A percentile compares a stretch with the other conserved stretches of the same genome.
Conservation (phyloP, 1,140 invertebrate genomes). For the Drosophila cardini region DNA sequence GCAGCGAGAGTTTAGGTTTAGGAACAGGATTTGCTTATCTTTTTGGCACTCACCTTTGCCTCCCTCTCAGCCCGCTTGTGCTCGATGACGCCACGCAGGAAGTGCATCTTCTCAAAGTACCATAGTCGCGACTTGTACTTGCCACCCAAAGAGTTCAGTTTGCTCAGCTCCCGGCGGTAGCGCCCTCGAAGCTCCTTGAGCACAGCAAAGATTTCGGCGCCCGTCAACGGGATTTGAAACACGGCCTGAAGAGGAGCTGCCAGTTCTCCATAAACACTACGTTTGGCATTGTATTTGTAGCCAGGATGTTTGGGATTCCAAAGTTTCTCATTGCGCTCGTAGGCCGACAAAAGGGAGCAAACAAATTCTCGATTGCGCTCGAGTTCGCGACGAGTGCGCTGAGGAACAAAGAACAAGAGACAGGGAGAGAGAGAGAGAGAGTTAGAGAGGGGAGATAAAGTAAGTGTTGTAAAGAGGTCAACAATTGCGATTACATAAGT, state of each 20-base stretch:
- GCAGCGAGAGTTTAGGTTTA: no score
- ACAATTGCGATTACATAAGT: slow-evolving; percentile 29
- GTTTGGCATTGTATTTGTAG: slow-evolving; percentile 79
- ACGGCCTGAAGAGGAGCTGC: slow-evolving; percentile 59
- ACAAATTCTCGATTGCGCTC: slow-evolving; percentile 74
- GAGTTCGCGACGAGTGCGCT: slow-evolving; percentile 68
- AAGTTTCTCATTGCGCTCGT: slow-evolving; percentile 72
- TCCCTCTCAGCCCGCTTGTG: slow-evolving; percentile 68
- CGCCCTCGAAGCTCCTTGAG: slow-evolving; percentile 68
- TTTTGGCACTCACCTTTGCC: slow-evolving; percentile 53
- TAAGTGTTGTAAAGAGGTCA: slow-evolving; percentile 7
- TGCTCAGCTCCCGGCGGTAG: slow-evolving; percentile 69
- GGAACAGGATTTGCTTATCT: neutral
- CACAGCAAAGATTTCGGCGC: slow-evolving; percentile 68
- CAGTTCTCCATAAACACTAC: slow-evolving; percentile 67
- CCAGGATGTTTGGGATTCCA: slow-evolving; percentile 78
- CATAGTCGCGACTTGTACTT: slow-evolving; percentile 72
- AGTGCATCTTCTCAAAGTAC: slow-evolving; percentile 75
- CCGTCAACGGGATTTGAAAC: slow-evolving; percentile 62
- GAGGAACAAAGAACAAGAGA: neutral
- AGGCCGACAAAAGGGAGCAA: slow-evolving; percentile 59
- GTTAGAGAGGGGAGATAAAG: neutral
- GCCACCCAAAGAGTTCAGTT: slow-evolving; percentile 51
- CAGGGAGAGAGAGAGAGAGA: neutral
- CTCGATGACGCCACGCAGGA: slow-evolving; percentile 69